A percentile compares a stretch with the other conserved stretches of the same genome.
Conservation (phyloP, 1,140 invertebrate species). For the Drosophila asahinai region DNA sequence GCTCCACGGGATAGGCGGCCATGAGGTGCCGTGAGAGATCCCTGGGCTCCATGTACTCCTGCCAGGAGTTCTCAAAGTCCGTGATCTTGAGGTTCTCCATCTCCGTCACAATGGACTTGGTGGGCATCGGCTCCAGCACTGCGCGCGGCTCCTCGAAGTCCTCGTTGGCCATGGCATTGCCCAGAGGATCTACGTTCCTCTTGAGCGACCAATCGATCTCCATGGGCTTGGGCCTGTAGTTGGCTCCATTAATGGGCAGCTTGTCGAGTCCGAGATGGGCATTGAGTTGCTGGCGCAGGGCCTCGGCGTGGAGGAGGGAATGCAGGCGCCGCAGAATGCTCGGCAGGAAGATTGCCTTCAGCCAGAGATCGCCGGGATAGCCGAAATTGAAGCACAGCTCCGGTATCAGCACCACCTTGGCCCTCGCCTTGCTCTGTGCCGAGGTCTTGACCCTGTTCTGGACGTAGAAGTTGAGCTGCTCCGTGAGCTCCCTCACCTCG, state of each 20-base stretch:
- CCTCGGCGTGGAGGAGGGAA: slow-evolving; percentile 75
- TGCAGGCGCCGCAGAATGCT: slow-evolving; percentile 90
- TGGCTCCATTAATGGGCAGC: slow-evolving; percentile 31
- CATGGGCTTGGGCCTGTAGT: slow-evolving; percentile 62
- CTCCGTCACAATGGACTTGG: slow-evolving; percentile 42
- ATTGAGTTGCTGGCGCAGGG: slow-evolving; percentile 64
- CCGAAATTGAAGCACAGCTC: slow-evolving; percentile 95
- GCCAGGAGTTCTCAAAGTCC: slow-evolving; percentile 84
- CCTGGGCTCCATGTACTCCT: slow-evolving; percentile 87
- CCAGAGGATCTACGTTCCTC: slow-evolving; percentile 67
- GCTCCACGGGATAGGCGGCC: slow-evolving; percentile 88
- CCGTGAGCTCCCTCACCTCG: slow-evolving; percentile 94
- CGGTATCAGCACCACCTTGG: slow-evolving; percentile 89
- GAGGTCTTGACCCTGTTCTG: slow-evolving; percentile 70
- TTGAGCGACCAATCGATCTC: slow-evolving; percentile 68
- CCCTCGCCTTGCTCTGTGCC: slow-evolving; percentile 42
- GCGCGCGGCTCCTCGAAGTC: slow-evolving; percentile 49
- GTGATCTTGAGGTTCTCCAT: slow-evolving; percentile 40
- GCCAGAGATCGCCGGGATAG: slow-evolving; percentile 95
- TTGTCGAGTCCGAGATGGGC: slow-evolving; percentile 51
- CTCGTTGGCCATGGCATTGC: slow-evolving; percentile 57
- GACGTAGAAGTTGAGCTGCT: slow-evolving; percentile 88
- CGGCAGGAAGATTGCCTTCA: slow-evolving; percentile 95
- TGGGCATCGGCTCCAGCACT: slow-evolving; percentile 55
- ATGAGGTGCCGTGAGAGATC: slow-evolving; percentile 88